Base-by-base conservation (phyloP, 2,888 invertebrate genomes). In the Clunio marinus region DNA sequence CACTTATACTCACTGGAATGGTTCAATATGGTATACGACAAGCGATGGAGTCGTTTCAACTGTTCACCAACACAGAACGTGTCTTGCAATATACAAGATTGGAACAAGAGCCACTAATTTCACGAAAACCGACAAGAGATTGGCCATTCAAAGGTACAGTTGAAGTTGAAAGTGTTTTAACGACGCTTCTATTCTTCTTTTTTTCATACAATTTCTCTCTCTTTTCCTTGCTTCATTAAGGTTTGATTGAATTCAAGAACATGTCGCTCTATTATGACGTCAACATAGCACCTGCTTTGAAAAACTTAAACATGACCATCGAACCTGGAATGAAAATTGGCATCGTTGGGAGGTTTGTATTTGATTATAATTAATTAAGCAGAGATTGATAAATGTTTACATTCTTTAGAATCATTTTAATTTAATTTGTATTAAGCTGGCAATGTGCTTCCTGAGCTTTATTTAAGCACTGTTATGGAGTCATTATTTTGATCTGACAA, bases 41-140 rank as follows among this genome's bases (percentile, higher is more conserved):
- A 83, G 88, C 76, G 74, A 91, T 79, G 70, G 92, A 82, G 81
- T 89, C 79, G 76, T 85, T 82, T 74, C 85, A 81, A 75, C 87
- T 85, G 75, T 87, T 88, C 86, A 87, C 86, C 13, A 86, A 86
- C 71, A 91, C 91, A 1, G 87, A 91, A 76, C 80, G 85, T 5
- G 84, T 86, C 35, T 82, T 91, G 70, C 83, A 86, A 72, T 92
- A 91, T 77, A 84, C 86, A 0, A 83, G 85, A 69, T 80, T 91
- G 28, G 84, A 87, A 69, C 80, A 84, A n/a, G 86, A 86, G 73
- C 71, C 72, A 1, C 68, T 70, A 37, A 70, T 77, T 41, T 80
- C 78, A 4, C 78, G 77, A 58, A 80, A 79, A 70, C 87, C 88
- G 1, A 81, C 85, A 0, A 75, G 79, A 62, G 80, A 80, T 37